Evolutionary conservation across 2,888 invertebrate genomes (phyloP), one percentile per base, ranked within the genome.

Genomic region (Tiliacea citrago): DNA sequence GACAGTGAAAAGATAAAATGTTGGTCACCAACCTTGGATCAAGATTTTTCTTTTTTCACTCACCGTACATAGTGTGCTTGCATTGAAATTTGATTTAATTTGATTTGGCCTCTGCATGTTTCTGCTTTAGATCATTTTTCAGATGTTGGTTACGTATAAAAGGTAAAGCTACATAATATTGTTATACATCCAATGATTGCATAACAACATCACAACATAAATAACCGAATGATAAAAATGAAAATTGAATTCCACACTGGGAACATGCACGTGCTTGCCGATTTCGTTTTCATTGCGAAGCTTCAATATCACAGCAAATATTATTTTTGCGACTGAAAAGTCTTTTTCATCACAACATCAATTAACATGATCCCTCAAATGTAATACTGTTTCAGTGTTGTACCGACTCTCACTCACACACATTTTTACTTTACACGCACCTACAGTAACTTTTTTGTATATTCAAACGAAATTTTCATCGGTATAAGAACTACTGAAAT

Each of bases 11-110:
- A 90, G 88, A 88, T 82, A 89, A 90, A 82, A 82, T 70, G 77
- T 68, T 68, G 65, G 49, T 49, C 42, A 61, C 42, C n/a, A 68
- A 75, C 13, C 63, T 66, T 70, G 78, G 76, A 63, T 63, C 63
- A 61, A 75, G 29, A 68, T 84, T 85, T 84, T 90, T 91, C 75
- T 90, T 89, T 90, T 90, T 92, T 91, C 90, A 90, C 89, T 89
- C 68, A 87, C 82, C 89, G 88, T 90, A 92, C 86, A 90, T 92
- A 93, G 93, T 90, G 88, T 88, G 94, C 94, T 94, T 94, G 93
- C 93, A 91, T 90, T 90, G 82, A 86, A 87, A 82, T 83, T 83
- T 85, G 84, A 86, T 86, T 85, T 77, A 73, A 84, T 76, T 80
- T 83, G 78, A 82, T 87, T 88, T 89, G 84, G 91, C 91, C 88